Conservation (phyloP, 2,888 invertebrate species). For the Selenia dentaria region DNA sequence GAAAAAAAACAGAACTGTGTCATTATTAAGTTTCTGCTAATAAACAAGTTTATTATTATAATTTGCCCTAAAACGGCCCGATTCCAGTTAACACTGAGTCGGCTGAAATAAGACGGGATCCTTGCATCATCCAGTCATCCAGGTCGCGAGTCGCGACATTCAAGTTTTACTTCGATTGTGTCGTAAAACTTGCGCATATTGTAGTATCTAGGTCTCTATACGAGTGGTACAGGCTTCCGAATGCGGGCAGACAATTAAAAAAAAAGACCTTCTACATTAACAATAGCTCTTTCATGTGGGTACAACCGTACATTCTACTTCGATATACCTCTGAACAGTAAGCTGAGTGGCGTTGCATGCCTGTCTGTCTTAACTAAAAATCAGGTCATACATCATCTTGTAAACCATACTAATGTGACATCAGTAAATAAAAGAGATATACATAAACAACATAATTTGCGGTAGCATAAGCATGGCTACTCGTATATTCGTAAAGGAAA, state of each 20-base stretch:
- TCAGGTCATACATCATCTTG: too few relatives aligned
- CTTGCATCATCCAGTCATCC: slow-evolving; percentile 55
- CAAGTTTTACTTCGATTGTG: slow-evolving; percentile 17
- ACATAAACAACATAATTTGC: too few relatives aligned
- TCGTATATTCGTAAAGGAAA: too few relatives aligned
- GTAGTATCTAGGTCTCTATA: slow-evolving; percentile 5
- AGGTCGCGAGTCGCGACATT: slow-evolving; percentile 37
- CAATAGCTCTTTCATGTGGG: slow-evolving; percentile 52
- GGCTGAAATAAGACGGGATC: slow-evolving; percentile 37
- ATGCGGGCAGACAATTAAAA: slow-evolving; percentile 46
- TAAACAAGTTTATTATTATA: slow-evolving; percentile 4
- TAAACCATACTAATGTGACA: too few relatives aligned
- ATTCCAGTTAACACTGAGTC: slow-evolving; percentile 25
- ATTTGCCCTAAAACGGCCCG: slow-evolving; percentile 14
- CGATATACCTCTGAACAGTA: background rate
- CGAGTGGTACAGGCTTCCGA: slow-evolving; percentile 13
- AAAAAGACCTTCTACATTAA: slow-evolving; percentile 59
- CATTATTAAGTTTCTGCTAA: background rate
- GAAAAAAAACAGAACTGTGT: background rate
- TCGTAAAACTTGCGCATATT: slow-evolving; percentile 15
- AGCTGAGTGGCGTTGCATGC: background rate
- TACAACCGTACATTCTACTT: slow-evolving; percentile 14
- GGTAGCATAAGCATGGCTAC: too few relatives aligned
- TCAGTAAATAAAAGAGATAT: too few relatives aligned
- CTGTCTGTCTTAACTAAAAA: slow-evolving; percentile 4